phyloP scores from a whole-genome alignment of 1,140 invertebrate species.

The Lineus longissimus region DNA sequence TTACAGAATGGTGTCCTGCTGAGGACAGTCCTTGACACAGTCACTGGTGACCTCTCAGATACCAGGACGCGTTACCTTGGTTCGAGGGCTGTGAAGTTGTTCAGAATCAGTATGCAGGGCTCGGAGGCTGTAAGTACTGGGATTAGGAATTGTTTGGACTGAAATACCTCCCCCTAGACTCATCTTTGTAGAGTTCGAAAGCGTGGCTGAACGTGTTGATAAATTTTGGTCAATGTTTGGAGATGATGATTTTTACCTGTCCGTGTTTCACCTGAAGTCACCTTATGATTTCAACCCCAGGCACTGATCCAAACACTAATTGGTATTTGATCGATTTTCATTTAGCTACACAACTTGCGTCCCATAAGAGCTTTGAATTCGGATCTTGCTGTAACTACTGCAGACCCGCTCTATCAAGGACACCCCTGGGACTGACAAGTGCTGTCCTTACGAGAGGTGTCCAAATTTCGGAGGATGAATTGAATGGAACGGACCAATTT shows the following conservation, averaged over 20 bases:
- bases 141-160: not conserved
- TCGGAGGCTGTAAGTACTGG: constrained; percentile 75
- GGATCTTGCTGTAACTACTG: no score
- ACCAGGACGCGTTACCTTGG: constrained; percentile 94
- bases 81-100: constrained; percentile 91
- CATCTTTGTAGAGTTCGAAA: not conserved
- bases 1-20: constrained; percentile 93
- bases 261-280: not conserved
- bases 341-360: no score
- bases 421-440: no score
- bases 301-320: not conserved
- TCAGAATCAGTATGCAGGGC: constrained; percentile 91
- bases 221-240: not conserved
- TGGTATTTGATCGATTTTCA: not conserved
- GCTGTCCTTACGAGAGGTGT: no score
- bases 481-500: no score
- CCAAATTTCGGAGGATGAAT: no score
- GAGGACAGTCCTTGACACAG: constrained; percentile 91
- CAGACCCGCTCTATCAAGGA: no score
- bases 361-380: no score
- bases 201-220: not conserved
- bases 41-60: constrained; percentile 94
- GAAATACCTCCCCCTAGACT: not conserved
- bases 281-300: not conserved
- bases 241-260: not conserved